Conservation (phyloP, 2,797 vertebrate genomes). For the Eidolon dupreanum region DNA sequence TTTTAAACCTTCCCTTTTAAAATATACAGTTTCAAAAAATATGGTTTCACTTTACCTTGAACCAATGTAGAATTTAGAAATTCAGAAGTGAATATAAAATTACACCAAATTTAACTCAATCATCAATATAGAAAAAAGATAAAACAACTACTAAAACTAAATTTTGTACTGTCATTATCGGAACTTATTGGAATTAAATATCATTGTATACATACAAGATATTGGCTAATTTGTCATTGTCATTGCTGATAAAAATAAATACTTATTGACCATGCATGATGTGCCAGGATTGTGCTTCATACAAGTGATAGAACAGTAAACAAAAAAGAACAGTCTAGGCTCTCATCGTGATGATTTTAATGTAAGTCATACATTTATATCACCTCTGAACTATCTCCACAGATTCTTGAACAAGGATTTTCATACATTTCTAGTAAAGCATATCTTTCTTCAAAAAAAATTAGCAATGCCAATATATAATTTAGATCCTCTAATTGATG, state of each 20-base stretch:
- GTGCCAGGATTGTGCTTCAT: background rate
- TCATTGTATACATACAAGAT: background rate
- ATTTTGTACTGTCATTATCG: background rate
- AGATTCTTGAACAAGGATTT: background rate
- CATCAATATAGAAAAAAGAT: background rate
- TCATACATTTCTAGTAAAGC: background rate
- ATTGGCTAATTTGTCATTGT: background rate
- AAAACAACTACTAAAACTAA: background rate
- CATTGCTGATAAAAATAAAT: background rate
- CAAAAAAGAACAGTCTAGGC: background rate
- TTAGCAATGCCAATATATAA: background rate
- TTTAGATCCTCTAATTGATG: background rate
- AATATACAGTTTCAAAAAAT: background rate
- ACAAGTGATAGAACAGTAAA: background rate
- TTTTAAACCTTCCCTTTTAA: background rate
- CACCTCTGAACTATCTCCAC: background rate
- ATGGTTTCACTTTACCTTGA: background rate
- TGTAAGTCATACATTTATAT: background rate
- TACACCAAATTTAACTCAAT: background rate
- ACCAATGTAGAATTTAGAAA: background rate
- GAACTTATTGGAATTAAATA: background rate
- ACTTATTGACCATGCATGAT: background rate
- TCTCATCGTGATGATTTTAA: background rate
- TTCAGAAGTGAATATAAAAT: background rate
- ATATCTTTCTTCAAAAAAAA: background rate